Evolutionary conservation across 1,140 invertebrate genomes (phyloP).

Genomic region (Brachystomella parvula): DNA sequence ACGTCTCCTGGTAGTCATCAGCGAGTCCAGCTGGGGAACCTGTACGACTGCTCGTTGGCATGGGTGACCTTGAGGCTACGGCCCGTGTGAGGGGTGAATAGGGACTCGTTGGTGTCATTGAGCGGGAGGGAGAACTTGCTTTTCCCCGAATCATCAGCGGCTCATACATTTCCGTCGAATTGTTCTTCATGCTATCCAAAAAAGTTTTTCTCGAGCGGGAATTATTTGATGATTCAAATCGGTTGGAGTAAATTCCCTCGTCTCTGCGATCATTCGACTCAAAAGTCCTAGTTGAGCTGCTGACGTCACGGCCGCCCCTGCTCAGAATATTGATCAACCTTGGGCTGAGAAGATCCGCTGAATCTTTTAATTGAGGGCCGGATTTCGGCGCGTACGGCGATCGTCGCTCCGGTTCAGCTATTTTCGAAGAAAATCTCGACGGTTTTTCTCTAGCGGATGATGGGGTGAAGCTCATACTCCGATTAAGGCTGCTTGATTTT

Average conservation of each 20-base stretch:
- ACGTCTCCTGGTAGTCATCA: constrained; percentile 61
- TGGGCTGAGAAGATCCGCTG: constrained; percentile 67
- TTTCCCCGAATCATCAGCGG: constrained; percentile 21
- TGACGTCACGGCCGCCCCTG: constrained; percentile 66
- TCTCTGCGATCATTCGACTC: constrained; percentile 39
- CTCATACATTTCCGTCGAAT: constrained; percentile 27
- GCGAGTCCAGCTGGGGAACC: constrained; percentile 39
- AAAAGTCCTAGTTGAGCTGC: constrained; percentile 40
- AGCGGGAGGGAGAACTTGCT: constrained; percentile 41
- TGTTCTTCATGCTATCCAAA: constrained; percentile 30
- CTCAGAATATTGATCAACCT: constrained; percentile 73
- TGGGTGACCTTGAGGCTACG: constrained; percentile 39
- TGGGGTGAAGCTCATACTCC: constrained; percentile 69
- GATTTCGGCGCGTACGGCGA: constrained; percentile 57
- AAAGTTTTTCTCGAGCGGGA: constrained; percentile 29
- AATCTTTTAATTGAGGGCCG: constrained; percentile 63
- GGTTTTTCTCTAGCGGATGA: constrained; percentile 41
- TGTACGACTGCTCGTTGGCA: constrained; percentile 34
- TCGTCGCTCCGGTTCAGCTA: constrained; percentile 20
- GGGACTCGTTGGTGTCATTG: constrained; percentile 34
- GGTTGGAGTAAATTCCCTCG: constrained; percentile 43
- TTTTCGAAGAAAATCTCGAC: constrained; percentile 39
- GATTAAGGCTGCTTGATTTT: constrained; percentile 61
- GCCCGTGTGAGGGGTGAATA: constrained; percentile 20
- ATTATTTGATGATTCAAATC: constrained; percentile 43